Evolutionary conservation across 1,140 invertebrate genomes (phyloP).

Genomic region (Diachasma alloeum): DNA sequence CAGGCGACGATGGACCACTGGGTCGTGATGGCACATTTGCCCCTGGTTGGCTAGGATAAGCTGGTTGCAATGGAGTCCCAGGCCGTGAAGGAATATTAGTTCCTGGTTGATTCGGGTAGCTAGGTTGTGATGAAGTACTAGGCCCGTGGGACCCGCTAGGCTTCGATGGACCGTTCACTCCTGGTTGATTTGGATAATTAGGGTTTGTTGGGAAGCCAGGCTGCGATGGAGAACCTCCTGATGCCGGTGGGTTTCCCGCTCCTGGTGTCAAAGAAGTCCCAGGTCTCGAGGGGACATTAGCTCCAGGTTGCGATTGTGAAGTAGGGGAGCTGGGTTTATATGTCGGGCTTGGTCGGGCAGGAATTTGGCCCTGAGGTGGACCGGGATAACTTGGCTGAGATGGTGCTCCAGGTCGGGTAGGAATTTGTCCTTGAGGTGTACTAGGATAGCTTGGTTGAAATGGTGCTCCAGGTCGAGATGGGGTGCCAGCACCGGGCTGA

Average conservation of each 20-base stretch:
- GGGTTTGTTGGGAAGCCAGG: background rate
- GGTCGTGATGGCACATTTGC: background rate
- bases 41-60: background rate
- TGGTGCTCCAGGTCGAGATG: background rate
- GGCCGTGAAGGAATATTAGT: background rate
- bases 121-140: background rate
- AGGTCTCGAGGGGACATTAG: background rate
- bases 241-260: background rate
- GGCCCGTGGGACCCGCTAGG: background rate
- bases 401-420: constrained; percentile 33
- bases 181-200: background rate
- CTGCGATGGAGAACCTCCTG: background rate
- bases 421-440: background rate
- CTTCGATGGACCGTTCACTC: background rate
- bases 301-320: background rate
- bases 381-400: constrained; percentile 30
- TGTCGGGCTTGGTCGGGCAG: background rate
- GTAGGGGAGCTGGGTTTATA: no score
- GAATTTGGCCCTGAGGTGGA: constrained; percentile 19
- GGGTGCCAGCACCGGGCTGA: background rate
- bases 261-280: background rate
- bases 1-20: background rate
- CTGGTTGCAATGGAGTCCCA: background rate
- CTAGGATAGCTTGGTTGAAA: background rate
- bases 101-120: background rate